A percentile compares a stretch with the other conserved stretches of the same genome.
Conservation (phyloP, 2,797 vertebrate genomes). For the Acrossocheilus wenchowensis region DNA sequence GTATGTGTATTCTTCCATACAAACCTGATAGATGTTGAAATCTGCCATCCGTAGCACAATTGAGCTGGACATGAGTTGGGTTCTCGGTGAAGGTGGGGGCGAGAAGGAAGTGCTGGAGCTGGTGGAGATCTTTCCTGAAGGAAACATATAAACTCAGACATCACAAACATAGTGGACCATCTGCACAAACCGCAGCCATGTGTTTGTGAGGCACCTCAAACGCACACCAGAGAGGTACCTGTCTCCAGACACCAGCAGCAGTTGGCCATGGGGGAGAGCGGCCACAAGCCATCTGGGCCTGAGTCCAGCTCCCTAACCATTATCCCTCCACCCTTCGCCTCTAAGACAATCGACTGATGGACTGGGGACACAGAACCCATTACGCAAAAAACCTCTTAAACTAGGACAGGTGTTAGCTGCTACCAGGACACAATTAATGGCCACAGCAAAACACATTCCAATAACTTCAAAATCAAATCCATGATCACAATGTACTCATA, state of each 20-base stretch:
- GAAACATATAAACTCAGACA: conserved; percentile 38
- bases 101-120: conserved; percentile 79
- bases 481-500: background rate
- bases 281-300: conserved; percentile 74
- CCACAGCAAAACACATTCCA: conserved; percentile 16
- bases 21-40: conserved; percentile 98
- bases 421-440: conserved; percentile 10
- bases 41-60: conserved; percentile 95
- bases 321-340: conserved; percentile 73
- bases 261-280: conserved; percentile 69
- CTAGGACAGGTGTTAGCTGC: conserved; percentile 25
- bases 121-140: conserved; percentile 80
- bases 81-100: conserved; percentile 80
- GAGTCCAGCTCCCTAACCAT: conserved; percentile 79
- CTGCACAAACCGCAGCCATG: conserved; percentile 53
- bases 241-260: conserved; percentile 81
- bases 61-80: conserved; percentile 95
- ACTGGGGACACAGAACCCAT: conserved; percentile 73
- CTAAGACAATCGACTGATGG: conserved; percentile 75
- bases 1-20: background rate
- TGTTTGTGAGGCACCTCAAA: conserved; percentile 58
- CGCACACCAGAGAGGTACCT: conserved; percentile 76
- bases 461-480: background rate
- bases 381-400: conserved; percentile 47
- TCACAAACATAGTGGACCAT: conserved; percentile 12